Percentiles rank a stretch among this genome's conserved stretches.
phyloP scores from a whole-genome alignment of 2,113 vertebrate species.

The Pampusana beccarii region DNA sequence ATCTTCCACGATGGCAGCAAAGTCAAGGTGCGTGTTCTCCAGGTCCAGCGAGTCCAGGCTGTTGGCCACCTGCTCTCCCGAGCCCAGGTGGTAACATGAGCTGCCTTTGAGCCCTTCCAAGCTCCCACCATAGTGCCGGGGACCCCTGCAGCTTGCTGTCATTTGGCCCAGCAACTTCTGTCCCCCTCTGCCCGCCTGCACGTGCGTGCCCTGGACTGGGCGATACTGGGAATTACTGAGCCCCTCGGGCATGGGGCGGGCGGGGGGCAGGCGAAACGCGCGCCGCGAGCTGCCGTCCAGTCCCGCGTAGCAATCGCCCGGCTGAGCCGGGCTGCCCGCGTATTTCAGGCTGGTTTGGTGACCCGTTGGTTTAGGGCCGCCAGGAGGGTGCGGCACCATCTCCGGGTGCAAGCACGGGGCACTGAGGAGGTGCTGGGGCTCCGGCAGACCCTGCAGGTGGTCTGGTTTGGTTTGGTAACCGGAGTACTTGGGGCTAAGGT shows the following conservation, averaged over 20 bases:
- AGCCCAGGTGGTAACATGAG: constrained; percentile 76
- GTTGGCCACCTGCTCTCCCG: constrained; percentile 84
- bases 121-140: constrained; percentile 57
- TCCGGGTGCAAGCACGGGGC: constrained; percentile 79
- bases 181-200: constrained; percentile 67
- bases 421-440: constrained; percentile 73
- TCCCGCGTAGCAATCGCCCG: constrained; percentile 73
- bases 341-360: constrained; percentile 79
- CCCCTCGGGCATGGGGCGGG: not conserved
- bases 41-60: constrained; percentile 94
- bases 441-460: not conserved
- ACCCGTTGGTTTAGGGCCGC: constrained; percentile 75
- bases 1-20: constrained; percentile 95
- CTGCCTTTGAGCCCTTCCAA: constrained; percentile 74
- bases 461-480: constrained; percentile 26
- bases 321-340: constrained; percentile 71
- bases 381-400: constrained; percentile 82
- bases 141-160: constrained; percentile 63
- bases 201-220: constrained; percentile 73
- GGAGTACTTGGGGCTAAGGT: constrained; percentile 67
- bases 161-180: constrained; percentile 51
- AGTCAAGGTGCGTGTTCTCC: constrained; percentile 96
- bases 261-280: constrained; percentile 73
- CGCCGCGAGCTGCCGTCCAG: constrained; percentile 56
- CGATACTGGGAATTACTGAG: constrained; percentile 51